Conservation (phyloP, 2,113 vertebrate genomes). For the Sialia sialis region DNA sequence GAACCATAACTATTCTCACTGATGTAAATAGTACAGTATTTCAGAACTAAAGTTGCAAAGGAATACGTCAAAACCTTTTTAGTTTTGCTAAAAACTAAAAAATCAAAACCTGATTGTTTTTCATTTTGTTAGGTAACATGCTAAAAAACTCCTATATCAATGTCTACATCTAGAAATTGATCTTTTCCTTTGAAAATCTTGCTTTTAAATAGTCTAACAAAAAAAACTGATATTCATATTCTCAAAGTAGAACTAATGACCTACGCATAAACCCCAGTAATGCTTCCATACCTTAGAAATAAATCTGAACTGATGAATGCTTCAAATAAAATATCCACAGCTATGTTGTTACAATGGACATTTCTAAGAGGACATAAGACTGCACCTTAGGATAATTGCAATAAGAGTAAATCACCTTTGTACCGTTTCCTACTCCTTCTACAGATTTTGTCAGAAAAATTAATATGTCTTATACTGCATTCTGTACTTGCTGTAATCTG, state of each 20-base stretch:
- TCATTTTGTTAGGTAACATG: neutral
- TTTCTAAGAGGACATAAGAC: neutral
- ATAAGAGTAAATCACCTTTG: slow-evolving; percentile 47
- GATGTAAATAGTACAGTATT: neutral
- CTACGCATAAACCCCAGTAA: neutral
- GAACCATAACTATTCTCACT: neutral
- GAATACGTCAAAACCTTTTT: neutral
- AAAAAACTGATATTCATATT: neutral
- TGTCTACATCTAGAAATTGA: neutral
- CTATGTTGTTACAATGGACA: neutral
- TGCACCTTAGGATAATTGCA: neutral
- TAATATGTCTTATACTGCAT: slow-evolving; percentile 21
- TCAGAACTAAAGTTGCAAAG: neutral
- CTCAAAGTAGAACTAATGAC: slow-evolving; percentile 1
- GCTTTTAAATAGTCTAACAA: neutral
- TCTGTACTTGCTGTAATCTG: slow-evolving; percentile 39
- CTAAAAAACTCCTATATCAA: neutral
- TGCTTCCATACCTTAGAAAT: neutral
- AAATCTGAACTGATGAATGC: neutral
- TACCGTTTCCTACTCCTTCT: slow-evolving; percentile 35
- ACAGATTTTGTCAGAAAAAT: slow-evolving; percentile 37
- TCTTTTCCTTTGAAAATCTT: neutral
- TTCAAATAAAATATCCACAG: slow-evolving; percentile 6
- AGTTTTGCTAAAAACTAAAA: neutral
- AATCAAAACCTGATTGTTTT: neutral